Evolutionary conservation across 2,113 vertebrate species (phyloP), one percentile per base, ranked within the genome.

Genomic region (Colossoma macropomum): DNA sequence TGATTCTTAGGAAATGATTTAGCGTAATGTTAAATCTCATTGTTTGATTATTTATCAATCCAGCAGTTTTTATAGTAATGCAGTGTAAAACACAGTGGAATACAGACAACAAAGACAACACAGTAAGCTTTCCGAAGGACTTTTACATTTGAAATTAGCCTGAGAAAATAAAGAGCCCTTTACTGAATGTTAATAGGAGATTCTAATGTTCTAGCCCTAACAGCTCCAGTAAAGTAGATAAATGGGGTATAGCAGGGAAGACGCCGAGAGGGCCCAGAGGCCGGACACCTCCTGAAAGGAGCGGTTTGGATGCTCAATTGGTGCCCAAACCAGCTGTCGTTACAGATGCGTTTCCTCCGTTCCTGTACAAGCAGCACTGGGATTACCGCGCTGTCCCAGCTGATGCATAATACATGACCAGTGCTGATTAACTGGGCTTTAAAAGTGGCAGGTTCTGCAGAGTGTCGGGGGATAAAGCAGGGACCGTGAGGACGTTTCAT

Each of bases 351-450:
- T 48, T 62, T 23, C 21, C 59, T 27, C 63, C 21, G 15, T 79
- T 48, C 30, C 62, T 34, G 63, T 68, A 25, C 21, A 25, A 34
- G 23, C 63, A 69, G 77, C 77, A 52, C 21, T 79, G 77, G 79
- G 69, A 81, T 48, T 73, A 45, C 34, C 62, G 25, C 34, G 25
- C 4, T 38, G 17, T 32, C 65, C 72, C 72, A 56, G 63, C 52
- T 79, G 52, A 83, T 83, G 70, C 77, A 83, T 86, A 63, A 83
- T 75, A 83, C 60, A 78, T 79, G 81, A 65, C 13, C 74, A 30
- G 68, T 5, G 17, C 78, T 71, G 56, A 83, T 80, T 80, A 80
- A 86, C 77, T 69, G 71, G 52, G 23, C 41, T 79, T 72, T 71
- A 48, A 79, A 50, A 86, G 59, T 59, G 41, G 15, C 23, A 71